Percentiles rank a stretch among this genome's conserved stretches.
These are phyloP conservation scores for Octodon degus DNA, from an alignment of 2,113 vertebrate species.

Conservation along the genomic window DNA sequence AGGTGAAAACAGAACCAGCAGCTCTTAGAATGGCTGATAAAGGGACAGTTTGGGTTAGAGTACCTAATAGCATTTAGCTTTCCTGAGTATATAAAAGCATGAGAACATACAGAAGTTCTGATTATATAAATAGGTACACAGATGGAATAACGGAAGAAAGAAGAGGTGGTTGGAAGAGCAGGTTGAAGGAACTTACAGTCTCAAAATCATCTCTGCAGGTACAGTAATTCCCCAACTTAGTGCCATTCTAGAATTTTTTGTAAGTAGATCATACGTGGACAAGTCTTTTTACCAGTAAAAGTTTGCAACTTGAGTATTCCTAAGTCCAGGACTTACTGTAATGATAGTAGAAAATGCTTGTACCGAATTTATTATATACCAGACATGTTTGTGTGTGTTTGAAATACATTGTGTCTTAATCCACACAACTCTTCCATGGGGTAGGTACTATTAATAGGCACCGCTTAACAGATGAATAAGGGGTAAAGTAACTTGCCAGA, in stretches of 20 bases:
- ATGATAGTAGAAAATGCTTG: background rate
- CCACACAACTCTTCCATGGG: background rate
- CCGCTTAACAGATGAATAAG: background rate
- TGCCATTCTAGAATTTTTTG: background rate
- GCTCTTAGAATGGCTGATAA: background rate
- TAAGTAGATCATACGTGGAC: background rate
- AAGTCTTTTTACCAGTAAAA: background rate
- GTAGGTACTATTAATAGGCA: slow-evolving; percentile 13
- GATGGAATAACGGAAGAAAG: background rate
- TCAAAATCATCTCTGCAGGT: background rate
- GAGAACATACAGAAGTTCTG: background rate
- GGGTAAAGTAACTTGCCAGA: background rate
- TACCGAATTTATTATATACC: background rate
- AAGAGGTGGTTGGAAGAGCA: background rate
- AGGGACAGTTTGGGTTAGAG: background rate
- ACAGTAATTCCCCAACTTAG: background rate
- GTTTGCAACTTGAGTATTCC: background rate
- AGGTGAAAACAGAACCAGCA: background rate
- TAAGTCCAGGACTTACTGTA: background rate
- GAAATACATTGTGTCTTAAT: slow-evolving; percentile 38
- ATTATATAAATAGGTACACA: background rate
- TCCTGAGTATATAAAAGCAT: background rate
- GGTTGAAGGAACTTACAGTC: background rate
- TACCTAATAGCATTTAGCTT: background rate
- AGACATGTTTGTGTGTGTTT: background rate